Evolutionary conservation across 2,797 vertebrate genomes (phyloP).

Genomic region (Crenuchus spilurus): DNA sequence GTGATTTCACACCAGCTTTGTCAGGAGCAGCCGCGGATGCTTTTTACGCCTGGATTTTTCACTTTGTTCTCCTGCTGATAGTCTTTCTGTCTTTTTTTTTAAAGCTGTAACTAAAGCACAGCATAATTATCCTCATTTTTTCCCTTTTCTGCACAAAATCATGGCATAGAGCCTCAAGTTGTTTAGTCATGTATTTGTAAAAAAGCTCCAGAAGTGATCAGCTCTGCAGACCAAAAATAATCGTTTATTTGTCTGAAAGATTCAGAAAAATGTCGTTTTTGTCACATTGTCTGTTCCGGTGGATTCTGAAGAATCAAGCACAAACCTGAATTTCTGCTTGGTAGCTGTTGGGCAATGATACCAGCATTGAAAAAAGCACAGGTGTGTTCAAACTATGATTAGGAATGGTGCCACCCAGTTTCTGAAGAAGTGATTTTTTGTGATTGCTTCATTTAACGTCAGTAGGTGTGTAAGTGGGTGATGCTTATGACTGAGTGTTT

Average conservation of each 20-base stretch:
- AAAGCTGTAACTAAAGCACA: too few relatives aligned
- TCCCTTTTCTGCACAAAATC: too few relatives aligned
- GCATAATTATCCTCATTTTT: neutral
- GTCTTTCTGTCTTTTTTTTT: neutral
- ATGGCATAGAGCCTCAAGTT: too few relatives aligned
- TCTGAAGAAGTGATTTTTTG: neutral
- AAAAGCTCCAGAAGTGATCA: too few relatives aligned
- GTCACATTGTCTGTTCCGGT: neutral
- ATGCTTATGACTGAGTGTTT: neutral
- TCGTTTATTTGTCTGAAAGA: too few relatives aligned
- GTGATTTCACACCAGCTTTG: constrained; percentile 70
- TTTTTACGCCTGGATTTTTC: too few relatives aligned
- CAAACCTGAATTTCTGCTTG: neutral
- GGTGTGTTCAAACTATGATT: neutral
- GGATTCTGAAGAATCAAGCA: neutral
- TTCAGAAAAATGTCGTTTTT: too few relatives aligned
- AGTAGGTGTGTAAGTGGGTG: neutral
- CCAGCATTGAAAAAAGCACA: neutral
- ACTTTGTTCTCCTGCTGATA: neutral
- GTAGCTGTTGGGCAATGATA: neutral
- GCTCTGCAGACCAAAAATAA: too few relatives aligned
- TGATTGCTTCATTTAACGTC: neutral
- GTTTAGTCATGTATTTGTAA: too few relatives aligned
- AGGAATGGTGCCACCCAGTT: neutral
- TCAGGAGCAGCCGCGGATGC: constrained; percentile 39